phyloP scores from a whole-genome alignment of 2,888 invertebrate species.

The Pheosia tremula region DNA sequence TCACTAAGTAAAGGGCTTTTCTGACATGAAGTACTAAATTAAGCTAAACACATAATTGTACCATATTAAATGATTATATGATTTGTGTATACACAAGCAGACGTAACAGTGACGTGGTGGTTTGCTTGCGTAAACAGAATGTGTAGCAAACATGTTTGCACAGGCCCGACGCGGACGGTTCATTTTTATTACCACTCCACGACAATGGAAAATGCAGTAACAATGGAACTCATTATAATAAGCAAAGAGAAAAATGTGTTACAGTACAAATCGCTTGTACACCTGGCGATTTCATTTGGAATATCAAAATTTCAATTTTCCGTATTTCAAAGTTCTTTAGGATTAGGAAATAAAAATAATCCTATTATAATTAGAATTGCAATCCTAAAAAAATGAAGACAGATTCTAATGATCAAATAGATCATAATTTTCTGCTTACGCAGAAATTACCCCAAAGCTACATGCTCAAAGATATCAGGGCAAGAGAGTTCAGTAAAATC shows the following conservation, averaged over 20 bases:
- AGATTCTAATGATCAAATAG: too few species aligned
- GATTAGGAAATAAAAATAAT: not conserved
- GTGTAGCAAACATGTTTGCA: slow-evolving; percentile 28
- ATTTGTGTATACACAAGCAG: slow-evolving; percentile 13
- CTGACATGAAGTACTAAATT: too few species aligned
- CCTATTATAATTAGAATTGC: not conserved
- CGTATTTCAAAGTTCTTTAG: not conserved
- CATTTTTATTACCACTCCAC: slow-evolving; percentile 26
- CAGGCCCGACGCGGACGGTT: slow-evolving; percentile 12
- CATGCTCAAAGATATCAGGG: too few species aligned
- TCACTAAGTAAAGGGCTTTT: too few species aligned
- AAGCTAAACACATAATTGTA: slow-evolving; percentile 7
- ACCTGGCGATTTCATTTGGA: not conserved
- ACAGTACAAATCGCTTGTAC: not conserved
- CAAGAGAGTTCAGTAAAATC: too few species aligned
- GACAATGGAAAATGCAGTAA: slow-evolving; percentile 30
- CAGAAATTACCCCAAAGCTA: too few species aligned
- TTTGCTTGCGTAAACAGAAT: slow-evolving; percentile 27
- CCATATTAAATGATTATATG: slow-evolving; percentile 5
- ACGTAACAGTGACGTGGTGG: slow-evolving; percentile 32
- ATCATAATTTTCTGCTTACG: too few species aligned
- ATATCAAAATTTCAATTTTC: not conserved
- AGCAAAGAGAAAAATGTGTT: slow-evolving; percentile 2
- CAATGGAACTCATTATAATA: slow-evolving; percentile 27
- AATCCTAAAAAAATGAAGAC: not conserved